These are phyloP conservation scores for Taphrorychus bicolor DNA, from an alignment of 2,888 invertebrate genomes.

Conservation along the genomic window DNA sequence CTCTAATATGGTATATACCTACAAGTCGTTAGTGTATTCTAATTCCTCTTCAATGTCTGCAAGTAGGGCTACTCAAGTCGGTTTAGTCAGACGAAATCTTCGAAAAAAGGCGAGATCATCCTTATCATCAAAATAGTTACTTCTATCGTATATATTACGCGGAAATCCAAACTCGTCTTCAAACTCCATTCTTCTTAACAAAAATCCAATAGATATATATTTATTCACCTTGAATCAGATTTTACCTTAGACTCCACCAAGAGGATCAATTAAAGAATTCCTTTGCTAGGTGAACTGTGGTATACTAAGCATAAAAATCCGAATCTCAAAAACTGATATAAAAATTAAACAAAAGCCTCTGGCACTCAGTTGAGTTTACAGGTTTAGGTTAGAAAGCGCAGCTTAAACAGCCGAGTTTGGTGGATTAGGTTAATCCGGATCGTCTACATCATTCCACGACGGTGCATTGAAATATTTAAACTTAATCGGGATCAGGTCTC, in stretches of 20 bases:
- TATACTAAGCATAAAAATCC: too few species aligned
- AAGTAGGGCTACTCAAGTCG: background rate
- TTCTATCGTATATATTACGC: background rate
- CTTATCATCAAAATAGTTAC: background rate
- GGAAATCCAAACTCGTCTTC: background rate
- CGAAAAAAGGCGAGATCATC: background rate
- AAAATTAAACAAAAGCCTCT: too few species aligned
- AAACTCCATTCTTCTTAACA: too few species aligned
- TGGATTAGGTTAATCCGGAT: background rate
- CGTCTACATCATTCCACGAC: background rate
- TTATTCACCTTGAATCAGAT: too few species aligned
- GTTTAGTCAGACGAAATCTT: background rate
- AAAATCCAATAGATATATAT: too few species aligned
- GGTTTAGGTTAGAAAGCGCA: background rate
- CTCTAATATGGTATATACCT: too few species aligned
- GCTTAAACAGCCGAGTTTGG: background rate
- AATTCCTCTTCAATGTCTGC: background rate
- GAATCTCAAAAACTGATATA: too few species aligned
- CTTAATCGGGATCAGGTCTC: background rate
- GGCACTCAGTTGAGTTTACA: too few species aligned
- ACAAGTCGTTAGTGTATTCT: background rate
- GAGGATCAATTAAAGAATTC: too few species aligned
- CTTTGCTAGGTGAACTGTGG: too few species aligned
- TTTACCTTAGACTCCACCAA: too few species aligned
- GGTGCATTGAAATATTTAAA: background rate